Evolutionary conservation across 1,140 invertebrate genomes (phyloP).

Genomic region (Calliopsis andreniformis): DNA sequence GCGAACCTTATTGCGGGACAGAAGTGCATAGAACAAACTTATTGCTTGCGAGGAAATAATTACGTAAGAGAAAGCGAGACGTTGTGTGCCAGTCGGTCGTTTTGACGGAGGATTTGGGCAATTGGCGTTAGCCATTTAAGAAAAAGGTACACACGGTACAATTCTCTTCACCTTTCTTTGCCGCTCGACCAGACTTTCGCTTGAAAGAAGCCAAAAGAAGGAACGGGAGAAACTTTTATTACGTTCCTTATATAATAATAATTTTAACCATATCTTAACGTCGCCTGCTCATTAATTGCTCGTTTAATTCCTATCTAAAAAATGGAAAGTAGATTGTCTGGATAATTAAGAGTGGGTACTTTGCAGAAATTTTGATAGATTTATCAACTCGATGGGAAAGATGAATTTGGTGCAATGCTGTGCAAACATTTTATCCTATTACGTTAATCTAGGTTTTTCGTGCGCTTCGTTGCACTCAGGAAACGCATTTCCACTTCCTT

Average conservation of each 20-base stretch:
- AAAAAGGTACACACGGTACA: background rate
- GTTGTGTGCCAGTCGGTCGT: background rate
- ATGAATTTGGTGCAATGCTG: conserved; percentile 1
- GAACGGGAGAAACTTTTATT: background rate
- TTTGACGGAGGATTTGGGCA: background rate
- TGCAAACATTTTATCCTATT: conserved; percentile 28
- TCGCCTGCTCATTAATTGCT: too few species aligned
- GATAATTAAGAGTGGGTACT: background rate
- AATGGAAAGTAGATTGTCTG: background rate
- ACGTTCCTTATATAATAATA: background rate
- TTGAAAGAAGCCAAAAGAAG: background rate
- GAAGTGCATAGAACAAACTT: background rate
- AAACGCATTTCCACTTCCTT: conserved; percentile 38
- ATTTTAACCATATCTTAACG: too few species aligned
- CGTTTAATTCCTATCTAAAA: too few species aligned
- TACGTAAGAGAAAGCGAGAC: conserved; percentile 19
- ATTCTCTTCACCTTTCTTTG: background rate
- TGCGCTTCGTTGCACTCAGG: conserved; percentile 24
- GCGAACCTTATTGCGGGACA: conserved; percentile 17
- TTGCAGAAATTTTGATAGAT: background rate
- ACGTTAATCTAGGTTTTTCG: conserved; percentile 22
- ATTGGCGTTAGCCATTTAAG: background rate
- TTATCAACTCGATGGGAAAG: background rate
- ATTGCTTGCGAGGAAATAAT: conserved; percentile 18
- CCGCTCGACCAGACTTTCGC: background rate